These are phyloP conservation scores for Adrianichthys oophorus DNA, from an alignment of 2,797 vertebrate genomes.

Conservation along the genomic window DNA sequence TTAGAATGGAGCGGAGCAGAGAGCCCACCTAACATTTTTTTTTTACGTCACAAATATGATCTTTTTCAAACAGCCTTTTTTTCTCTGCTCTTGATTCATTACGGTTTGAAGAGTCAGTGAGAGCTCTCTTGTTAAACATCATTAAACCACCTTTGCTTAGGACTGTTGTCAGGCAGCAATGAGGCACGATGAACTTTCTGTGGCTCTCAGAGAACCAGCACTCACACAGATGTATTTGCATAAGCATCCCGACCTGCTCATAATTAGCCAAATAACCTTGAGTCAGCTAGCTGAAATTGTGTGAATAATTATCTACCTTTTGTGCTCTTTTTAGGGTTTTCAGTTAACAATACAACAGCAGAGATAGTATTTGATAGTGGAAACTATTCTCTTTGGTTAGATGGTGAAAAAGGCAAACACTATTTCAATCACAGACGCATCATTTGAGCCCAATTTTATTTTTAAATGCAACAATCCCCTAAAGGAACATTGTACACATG, in stretches of 20 bases:
- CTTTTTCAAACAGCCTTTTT: too few species aligned
- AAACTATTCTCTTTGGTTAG: background rate
- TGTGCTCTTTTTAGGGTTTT: conserved; percentile 22
- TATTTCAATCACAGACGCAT: conserved; percentile 20
- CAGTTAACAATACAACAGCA: conserved; percentile 17
- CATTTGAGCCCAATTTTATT: too few species aligned
- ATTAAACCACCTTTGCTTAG: conserved; percentile 23
- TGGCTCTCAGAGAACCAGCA: conserved; percentile 19
- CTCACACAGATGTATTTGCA: conserved; percentile 47
- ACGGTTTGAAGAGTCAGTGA: background rate
- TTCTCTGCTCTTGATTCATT: too few species aligned
- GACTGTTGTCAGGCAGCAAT: conserved; percentile 27
- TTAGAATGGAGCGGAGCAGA: too few species aligned
- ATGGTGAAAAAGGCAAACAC: background rate
- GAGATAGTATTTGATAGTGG: conserved; percentile 3
- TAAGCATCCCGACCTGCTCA: conserved; percentile 58
- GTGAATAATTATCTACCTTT: conserved; percentile 68
- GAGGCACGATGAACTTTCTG: conserved; percentile 42
- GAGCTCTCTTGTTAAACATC: conserved; percentile 12
- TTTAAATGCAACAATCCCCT: too few species aligned
- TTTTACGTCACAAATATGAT: too few species aligned
- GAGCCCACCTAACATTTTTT: too few species aligned
- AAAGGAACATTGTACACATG: too few species aligned
- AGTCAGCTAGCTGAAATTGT: conserved; percentile 59
- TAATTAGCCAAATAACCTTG: conserved; percentile 73